Conservation (phyloP, 2,888 invertebrate species). For the Cremastobaeus sp. region DNA sequence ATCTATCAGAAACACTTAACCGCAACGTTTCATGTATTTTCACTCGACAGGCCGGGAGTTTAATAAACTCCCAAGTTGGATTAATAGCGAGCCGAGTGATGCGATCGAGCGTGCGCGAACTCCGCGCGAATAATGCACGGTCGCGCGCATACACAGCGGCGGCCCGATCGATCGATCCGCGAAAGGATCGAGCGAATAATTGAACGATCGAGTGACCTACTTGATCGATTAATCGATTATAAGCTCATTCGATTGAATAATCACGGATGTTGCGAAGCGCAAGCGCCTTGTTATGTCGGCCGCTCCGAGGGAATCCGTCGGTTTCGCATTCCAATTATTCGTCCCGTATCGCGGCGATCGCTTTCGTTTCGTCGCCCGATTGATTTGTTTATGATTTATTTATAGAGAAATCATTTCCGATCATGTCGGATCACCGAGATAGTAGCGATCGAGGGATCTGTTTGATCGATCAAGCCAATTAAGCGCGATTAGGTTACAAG, state of each 20-base stretch:
- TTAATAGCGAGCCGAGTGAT: conserved; percentile 51
- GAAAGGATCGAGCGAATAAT: conserved; percentile 44
- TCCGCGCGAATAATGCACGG: conserved; percentile 19
- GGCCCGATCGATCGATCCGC: conserved; percentile 21
- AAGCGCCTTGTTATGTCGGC: conserved; percentile 19
- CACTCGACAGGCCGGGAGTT: conserved; percentile 36
- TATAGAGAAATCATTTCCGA: too few relatives aligned
- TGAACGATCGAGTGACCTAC: conserved; percentile 57
- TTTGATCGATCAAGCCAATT: too few relatives aligned
- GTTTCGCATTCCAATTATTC: neutral
- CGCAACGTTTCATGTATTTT: conserved; percentile 42
- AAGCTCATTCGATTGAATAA: conserved; percentile 55
- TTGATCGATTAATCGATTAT: conserved; percentile 57
- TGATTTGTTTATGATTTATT: too few relatives aligned
- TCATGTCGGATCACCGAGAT: too few relatives aligned
- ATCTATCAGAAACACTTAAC: conserved; percentile 45
- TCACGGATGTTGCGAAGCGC: conserved; percentile 38
- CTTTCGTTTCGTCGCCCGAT: neutral
- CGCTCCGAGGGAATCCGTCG: neutral
- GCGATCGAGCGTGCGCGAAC: conserved; percentile 41
- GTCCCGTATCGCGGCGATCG: neutral
- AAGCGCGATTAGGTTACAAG: too few relatives aligned
- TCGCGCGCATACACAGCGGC: neutral
- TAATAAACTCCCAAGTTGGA: conserved; percentile 44
- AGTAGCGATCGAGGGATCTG: too few relatives aligned